Base-by-base conservation (phyloP, 2,113 vertebrate species). In the Platichthys stellatus region DNA sequence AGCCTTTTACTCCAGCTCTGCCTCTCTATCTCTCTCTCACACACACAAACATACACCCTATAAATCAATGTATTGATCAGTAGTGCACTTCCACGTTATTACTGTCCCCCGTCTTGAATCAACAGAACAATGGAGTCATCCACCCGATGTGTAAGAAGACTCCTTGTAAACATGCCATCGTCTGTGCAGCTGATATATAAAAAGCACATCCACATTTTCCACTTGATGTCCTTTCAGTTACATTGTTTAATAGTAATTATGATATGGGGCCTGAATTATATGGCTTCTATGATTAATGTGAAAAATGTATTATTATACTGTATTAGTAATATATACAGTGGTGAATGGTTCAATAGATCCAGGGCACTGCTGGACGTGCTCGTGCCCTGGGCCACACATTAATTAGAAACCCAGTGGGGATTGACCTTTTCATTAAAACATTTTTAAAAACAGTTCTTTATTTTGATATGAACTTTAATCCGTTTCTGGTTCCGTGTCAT, bases 101-200 rank as follows among this genome's bases (percentile, higher is more conserved):
- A 20, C 3, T n/a, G 56, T 71, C 45, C 53, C 51, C 10, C n/a
- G 2, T 60, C 18, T 69, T 72, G 47, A 59, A 54, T 15, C 47
- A 69, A 49, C 51, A 26, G 53, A 38, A 18, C 49, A 24, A 75
- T 65, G 26, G 38, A 73, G 51, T 78, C 21, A 72, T 80, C 57
- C 18, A 28, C 31, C 74, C 17, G 15, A 1, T 18, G 45, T 51
- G 26, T 8, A 18, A 5, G 31, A 74, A 51, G 21, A 31, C 31
- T 31, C 6, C 31, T 31, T 31, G 31, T 31, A 31, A 49, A 75
- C 47, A 28, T 49, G 20, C 56, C 5, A 57, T 74, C 47, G 53
- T 65, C 26, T 5, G 18, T 26, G 38, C 23, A 63, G 66, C 61
- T 85, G 69, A 76, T 35, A 80, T 56, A 72, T n/a, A 64, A 71